Evolutionary conservation across 2,888 invertebrate species (phyloP).

Genomic region (Palloptera scutellata): DNA sequence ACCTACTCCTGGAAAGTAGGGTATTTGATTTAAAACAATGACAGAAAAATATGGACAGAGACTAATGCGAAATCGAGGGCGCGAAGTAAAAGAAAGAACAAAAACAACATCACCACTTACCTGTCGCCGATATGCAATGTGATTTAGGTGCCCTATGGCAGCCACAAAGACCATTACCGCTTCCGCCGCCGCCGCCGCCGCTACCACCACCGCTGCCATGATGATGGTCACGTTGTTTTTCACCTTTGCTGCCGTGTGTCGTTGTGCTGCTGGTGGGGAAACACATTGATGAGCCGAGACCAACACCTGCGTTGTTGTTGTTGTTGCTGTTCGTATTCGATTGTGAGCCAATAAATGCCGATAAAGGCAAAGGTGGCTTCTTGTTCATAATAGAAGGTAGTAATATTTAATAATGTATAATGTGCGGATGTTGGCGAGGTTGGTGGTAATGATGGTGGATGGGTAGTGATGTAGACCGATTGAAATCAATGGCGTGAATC

Average conservation of each 20-base stretch:
- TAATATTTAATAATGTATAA: too few species aligned
- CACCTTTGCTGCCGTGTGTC: constrained; percentile 5
- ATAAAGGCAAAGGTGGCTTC: constrained; percentile 59
- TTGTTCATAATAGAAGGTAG: constrained; percentile 54
- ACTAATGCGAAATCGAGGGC: too few species aligned
- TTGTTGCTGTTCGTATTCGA: constrained; percentile 37
- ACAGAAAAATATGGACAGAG: too few species aligned
- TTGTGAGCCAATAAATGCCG: constrained; percentile 53
- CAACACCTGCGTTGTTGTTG: constrained; percentile 34
- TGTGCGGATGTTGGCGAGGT: too few species aligned
- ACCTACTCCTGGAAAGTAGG: too few species aligned
- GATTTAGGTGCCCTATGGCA: constrained; percentile 64
- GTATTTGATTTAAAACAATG: too few species aligned
- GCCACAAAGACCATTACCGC: constrained; percentile 56
- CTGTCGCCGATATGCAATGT: constrained; percentile 65
- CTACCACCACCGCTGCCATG: constrained; percentile 36
- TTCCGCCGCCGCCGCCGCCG: constrained; percentile 37
- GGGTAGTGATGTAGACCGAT: too few species aligned
- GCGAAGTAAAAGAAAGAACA: background rate
- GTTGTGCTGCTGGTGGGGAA: constrained; percentile 35
- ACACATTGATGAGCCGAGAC: constrained; percentile 40
- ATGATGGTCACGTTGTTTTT: background rate
- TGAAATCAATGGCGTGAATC: too few species aligned
- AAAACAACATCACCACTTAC: constrained; percentile 46
- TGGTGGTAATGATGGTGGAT: too few species aligned